phyloP scores from a whole-genome alignment of 1,140 invertebrate species.

The Panonychus citri region DNA sequence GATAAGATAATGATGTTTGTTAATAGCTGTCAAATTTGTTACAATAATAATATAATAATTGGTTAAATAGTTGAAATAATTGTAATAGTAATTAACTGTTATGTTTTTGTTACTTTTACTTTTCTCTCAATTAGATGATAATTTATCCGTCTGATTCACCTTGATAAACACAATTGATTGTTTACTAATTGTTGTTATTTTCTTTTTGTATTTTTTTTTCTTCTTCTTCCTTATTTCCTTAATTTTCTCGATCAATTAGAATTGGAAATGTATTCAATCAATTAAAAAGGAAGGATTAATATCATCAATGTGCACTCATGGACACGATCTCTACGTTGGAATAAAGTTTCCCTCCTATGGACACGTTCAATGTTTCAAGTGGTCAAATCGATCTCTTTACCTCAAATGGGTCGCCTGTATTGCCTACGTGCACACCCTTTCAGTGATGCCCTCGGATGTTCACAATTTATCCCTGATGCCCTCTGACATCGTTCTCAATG shows the following conservation, averaged over 20 bases:
- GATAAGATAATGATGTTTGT: too few relatives aligned
- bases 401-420: slow-evolving; percentile 4
- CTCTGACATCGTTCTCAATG: slow-evolving; percentile 1
- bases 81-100: too few relatives aligned
- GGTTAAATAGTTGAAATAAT: too few relatives aligned
- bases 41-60: too few relatives aligned
- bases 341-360: slow-evolving; percentile 4
- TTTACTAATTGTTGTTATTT: too few relatives aligned
- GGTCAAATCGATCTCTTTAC: neutral
- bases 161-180: too few relatives aligned
- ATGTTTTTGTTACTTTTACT: too few relatives aligned
- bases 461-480: neutral
- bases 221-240: neutral
- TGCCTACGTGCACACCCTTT: slow-evolving; percentile 1
- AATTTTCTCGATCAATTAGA: neutral
- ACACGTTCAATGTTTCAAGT: slow-evolving; percentile 2
- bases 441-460: slow-evolving; percentile 1
- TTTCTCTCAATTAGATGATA: too few relatives aligned
- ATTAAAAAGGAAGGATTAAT: slow-evolving; percentile 1
- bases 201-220: too few relatives aligned
- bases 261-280: slow-evolving; percentile 2
- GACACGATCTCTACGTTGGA: slow-evolving; percentile 1
- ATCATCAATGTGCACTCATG: neutral
- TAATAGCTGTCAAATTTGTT: too few relatives aligned
- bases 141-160: too few relatives aligned